These are phyloP conservation scores for Frieseomelitta varia DNA, from an alignment of 1,140 invertebrate genomes.

Conservation along the genomic window DNA sequence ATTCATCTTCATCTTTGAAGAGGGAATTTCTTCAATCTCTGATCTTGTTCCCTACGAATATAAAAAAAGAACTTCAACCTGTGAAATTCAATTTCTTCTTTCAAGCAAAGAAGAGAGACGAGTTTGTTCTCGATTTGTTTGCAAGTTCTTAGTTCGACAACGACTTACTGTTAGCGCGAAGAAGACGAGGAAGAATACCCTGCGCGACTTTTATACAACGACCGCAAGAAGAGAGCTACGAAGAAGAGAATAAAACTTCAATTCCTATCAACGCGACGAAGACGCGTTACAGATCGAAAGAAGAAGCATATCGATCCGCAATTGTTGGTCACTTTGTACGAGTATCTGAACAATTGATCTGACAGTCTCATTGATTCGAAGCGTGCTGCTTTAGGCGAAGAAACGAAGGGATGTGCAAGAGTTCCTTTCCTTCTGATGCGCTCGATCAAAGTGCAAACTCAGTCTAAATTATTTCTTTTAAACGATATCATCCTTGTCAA, in stretches of 20 bases:
- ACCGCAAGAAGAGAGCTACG: not conserved
- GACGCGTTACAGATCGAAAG: not conserved
- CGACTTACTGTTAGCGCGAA: no score
- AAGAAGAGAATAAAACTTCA: conserved; percentile 28
- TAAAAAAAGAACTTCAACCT: not conserved
- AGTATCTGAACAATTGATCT: conserved; percentile 46
- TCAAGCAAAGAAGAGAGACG: not conserved
- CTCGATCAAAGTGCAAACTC: not conserved
- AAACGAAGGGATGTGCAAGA: conserved; percentile 29
- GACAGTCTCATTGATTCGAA: conserved; percentile 44
- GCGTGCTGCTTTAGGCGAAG: conserved; percentile 25
- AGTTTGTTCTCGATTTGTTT: not conserved
- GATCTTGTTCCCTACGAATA: not conserved
- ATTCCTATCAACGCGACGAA: conserved; percentile 33
- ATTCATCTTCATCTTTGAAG: not conserved
- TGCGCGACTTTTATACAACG: not conserved
- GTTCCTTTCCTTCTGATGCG: not conserved
- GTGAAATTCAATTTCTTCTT: no score
- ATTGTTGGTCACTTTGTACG: conserved; percentile 44
- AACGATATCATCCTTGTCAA: not conserved
- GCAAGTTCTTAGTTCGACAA: not conserved
- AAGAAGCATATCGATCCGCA: not conserved
- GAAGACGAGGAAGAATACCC: not conserved
- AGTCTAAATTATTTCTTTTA: not conserved
- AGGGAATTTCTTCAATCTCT: not conserved